Evolutionary conservation across 1,140 invertebrate genomes (phyloP).

Genomic region (Trigoniulus corallinus): DNA sequence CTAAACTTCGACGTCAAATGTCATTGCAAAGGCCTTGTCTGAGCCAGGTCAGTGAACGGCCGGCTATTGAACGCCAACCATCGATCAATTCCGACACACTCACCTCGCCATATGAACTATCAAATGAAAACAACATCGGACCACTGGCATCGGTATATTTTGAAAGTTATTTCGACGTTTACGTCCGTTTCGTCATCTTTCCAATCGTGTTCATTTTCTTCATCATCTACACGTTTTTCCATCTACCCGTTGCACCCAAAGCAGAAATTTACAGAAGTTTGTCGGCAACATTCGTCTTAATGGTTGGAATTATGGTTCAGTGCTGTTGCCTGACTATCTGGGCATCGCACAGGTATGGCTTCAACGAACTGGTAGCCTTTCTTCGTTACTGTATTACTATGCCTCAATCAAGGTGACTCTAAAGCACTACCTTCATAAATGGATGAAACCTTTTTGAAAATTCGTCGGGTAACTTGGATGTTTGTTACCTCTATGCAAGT

Average conservation of each 20-base stretch:
- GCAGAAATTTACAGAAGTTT: neutral
- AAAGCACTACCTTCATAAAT: no score
- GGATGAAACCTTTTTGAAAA: no score
- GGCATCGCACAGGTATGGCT: neutral
- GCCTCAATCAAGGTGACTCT: no score
- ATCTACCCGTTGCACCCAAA: neutral
- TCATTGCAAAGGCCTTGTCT: no score
- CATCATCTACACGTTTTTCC: neutral
- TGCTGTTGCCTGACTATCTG: neutral
- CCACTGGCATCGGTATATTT: neutral
- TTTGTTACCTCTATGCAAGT: no score
- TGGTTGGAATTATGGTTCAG: neutral
- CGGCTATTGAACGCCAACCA: no score
- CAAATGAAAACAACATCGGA: neutral
- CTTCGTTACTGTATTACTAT: no score
- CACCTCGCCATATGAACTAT: neutral
- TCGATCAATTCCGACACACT: no score
- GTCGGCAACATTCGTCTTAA: neutral
- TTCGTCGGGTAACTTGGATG: no score
- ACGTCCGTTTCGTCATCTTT: neutral
- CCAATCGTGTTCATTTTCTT: neutral
- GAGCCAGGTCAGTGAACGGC: no score
- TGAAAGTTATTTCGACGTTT: neutral
- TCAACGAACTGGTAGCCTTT: neutral
- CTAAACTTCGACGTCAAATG: no score